Base-by-base conservation (phyloP, 2,113 vertebrate genomes). In the Terrapene triunguis region DNA sequence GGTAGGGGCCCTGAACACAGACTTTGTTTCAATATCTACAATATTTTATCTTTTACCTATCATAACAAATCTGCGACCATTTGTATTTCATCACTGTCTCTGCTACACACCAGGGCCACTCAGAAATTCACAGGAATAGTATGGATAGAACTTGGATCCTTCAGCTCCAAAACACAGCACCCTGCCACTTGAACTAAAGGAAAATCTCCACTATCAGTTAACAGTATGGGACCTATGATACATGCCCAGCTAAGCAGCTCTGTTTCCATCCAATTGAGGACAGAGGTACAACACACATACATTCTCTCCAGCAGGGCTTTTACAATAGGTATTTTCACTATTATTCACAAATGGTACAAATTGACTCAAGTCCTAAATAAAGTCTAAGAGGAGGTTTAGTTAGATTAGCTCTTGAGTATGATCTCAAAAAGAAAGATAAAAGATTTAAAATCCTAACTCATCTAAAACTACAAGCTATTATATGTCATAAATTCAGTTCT, bases 161-260 rank as follows among this genome's bases (percentile, higher is more conserved):
- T 76, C 55, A 57, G 44, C 48, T 53, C 59, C 25, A 24, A 14
- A 79, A 55, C 13, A 2, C 24, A 32, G 8, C 48, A 5, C 72
- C 53, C 42, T 84, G 87, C 22, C 69, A 22, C 59, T 2, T 11
- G 2, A 0, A 0, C 42, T 32, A 54, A 5, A 1, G 2, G 62
- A 1, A 3, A 83, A 25, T 42, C 19, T 24, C 55, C 44, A 4
- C 0, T 2, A 59, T 82, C 13, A 0, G 0, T 27, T 6, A 1
- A 50, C 48, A 5, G 55, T 72, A n/a, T 55, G 38, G 21, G 9
- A 4, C 19, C 42, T 35, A 2, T 1, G 3, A 47, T 78, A 55
- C 24, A 24, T 3, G 44, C 59, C 5, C 2, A 3, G 35, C 86
- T 2, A 0, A 57, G 54, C 89, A 62, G 19, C 27, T 48, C 54